Percentiles rank a stretch among this genome's conserved stretches.
Evolutionary conservation across 2,113 vertebrate species (phyloP).

Genomic region (pig (Sus scrofa)): DNA sequence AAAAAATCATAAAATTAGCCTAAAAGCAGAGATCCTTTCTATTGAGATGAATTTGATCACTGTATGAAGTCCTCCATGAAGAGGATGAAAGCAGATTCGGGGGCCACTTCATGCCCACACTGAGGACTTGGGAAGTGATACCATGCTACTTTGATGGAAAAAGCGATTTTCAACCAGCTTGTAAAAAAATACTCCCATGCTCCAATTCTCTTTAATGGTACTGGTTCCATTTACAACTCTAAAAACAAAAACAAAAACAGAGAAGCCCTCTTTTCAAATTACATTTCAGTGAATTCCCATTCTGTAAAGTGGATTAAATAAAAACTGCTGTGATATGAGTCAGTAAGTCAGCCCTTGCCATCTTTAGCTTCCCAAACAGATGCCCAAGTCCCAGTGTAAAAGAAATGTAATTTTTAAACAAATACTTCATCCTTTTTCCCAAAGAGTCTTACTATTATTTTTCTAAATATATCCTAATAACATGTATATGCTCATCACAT

Average conservation of each 20-base stretch:
- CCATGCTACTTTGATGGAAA: background rate
- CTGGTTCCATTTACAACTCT: background rate
- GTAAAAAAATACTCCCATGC: background rate
- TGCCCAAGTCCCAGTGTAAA: background rate
- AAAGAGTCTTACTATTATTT: background rate
- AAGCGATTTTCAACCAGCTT: background rate
- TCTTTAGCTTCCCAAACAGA: no score
- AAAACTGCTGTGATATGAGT: background rate
- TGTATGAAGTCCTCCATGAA: background rate
- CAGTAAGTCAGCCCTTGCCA: background rate
- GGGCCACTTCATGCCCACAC: background rate
- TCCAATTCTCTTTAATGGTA: background rate
- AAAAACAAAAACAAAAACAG: background rate
- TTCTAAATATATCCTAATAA: background rate
- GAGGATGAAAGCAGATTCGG: background rate
- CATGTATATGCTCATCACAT: background rate
- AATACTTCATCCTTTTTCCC: background rate
- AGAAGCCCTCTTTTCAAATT: background rate
- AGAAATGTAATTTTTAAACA: background rate
- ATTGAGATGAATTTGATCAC: background rate
- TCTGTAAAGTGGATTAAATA: background rate
- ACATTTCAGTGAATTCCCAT: background rate
- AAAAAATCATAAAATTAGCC: background rate
- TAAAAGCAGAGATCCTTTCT: background rate
- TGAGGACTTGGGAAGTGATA: background rate